Base-by-base conservation (phyloP, 1,140 invertebrate genomes). In the Cotesia typhae region DNA sequence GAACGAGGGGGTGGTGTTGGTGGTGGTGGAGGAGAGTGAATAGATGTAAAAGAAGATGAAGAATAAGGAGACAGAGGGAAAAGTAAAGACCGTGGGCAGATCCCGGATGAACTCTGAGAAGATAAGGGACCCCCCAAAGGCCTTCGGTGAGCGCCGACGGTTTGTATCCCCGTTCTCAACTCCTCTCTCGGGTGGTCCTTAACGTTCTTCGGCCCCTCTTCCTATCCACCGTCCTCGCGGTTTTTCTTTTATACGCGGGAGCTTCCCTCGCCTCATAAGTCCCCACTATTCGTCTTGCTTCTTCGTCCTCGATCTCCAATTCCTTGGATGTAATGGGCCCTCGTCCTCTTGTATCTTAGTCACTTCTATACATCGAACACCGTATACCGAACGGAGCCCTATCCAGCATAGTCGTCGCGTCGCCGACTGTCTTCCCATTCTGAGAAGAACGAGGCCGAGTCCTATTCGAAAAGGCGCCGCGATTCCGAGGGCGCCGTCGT, bases 141-240 rank as follows among this genome's bases (percentile, higher is more conserved):
- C 78, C 78, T 80, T 78, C 79, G 80, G 69, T 75, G 82, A 81
- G 85, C 85, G 84, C 84, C 84, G 78, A 75, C 80, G 79, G 77
- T 84, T 85, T 75, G 80, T 80, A 82, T 80, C 82, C 81, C 79
- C 63, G 77, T 82, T 77, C 79, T 80, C 77, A 75, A 80, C 81
- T 79, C 78, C 80, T 83, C 84, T 85, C 84, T 85, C 84, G 85
- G 83, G 85, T 87, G 85, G 85, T 85, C 85, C 82, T 70, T 78
- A 75, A 75, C 79, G 76, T 79, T 82, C 79, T 64, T 70, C 75
- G 70, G 67, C 72, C 67, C 61, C 61, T 70, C 64, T 76, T 65
- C 41, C 41, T 47, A 47, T 47, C 41, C 70, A n/a, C 73, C 70
- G 63, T 67, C 52, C 37, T 47, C 71, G 66, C 70, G 68, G 51